A percentile compares a stretch with the other conserved stretches of the same genome.
Conservation (phyloP, 1,140 invertebrate species). For the Psix sp. region DNA sequence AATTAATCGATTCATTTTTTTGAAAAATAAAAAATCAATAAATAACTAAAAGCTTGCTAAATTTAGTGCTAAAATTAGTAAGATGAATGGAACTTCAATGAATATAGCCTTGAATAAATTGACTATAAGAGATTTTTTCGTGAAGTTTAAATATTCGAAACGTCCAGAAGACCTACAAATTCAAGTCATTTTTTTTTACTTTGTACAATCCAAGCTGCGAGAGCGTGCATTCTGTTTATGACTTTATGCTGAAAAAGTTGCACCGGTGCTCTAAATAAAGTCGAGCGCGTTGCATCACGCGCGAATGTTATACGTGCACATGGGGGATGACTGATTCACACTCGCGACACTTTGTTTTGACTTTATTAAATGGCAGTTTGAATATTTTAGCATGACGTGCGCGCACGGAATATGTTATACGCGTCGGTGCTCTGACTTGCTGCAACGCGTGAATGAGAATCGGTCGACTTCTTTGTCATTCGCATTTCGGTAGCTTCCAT, state of each 20-base stretch:
- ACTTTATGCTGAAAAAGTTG: constrained; percentile 42
- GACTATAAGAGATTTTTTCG: too few relatives aligned
- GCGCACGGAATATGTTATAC: constrained; percentile 31
- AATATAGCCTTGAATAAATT: too few relatives aligned
- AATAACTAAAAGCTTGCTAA: too few relatives aligned
- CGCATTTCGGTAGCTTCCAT: constrained; percentile 7
- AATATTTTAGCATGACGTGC: constrained; percentile 34
- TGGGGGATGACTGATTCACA: constrained; percentile 47
- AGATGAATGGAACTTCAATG: too few relatives aligned
- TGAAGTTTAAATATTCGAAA: too few relatives aligned
- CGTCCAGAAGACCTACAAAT: too few relatives aligned
- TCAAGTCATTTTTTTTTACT: constrained; percentile 26
- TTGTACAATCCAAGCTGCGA: constrained; percentile 4
- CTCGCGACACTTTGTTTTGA: constrained; percentile 51
- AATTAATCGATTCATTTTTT: too few relatives aligned
- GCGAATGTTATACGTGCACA: constrained; percentile 41
- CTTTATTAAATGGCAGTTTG: constrained; percentile 50
- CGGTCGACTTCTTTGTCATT: constrained; percentile 29
- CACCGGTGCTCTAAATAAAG: constrained; percentile 44
- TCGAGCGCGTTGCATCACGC: constrained; percentile 26
- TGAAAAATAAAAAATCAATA: too few relatives aligned
- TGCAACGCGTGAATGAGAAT: constrained; percentile 19
- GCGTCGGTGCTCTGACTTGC: constrained; percentile 4
- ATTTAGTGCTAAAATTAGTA: too few relatives aligned
- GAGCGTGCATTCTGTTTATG: constrained; percentile 32